Evolutionary conservation across 30 jellyfish, hydroid and myxozoan species (phyloP).

Genomic region (Nemopilema nomurai): DNA sequence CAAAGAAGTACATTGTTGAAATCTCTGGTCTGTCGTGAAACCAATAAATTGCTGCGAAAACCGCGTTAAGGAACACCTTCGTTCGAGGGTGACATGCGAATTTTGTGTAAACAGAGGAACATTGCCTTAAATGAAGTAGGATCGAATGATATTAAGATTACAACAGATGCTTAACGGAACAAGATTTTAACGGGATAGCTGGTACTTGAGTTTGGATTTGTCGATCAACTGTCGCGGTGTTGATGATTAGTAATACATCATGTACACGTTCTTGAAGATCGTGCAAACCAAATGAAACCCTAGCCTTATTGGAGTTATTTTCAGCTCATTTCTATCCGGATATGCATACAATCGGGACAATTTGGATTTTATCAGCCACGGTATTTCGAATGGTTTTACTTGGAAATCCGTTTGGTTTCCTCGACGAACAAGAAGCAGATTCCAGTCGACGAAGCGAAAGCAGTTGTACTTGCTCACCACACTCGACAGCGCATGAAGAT

Average conservation of each 20-base stretch:
- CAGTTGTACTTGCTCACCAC: slow-evolving; percentile 39
- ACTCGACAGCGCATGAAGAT: slow-evolving; percentile 38
- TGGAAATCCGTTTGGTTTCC: slow-evolving; percentile 42
- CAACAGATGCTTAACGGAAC: slow-evolving; percentile 64
- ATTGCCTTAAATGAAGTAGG: slow-evolving; percentile 27
- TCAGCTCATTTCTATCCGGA: slow-evolving; percentile 69
- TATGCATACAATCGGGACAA: slow-evolving; percentile 69
- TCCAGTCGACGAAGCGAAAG: slow-evolving; percentile 6
- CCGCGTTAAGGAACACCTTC: slow-evolving; percentile 34
- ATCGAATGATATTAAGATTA: slow-evolving; percentile 60
- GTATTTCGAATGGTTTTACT: slow-evolving; percentile 51
- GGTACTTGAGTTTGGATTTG: slow-evolving; percentile 65
- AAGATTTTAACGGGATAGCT: slow-evolving; percentile 59
- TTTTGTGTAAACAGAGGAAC: slow-evolving; percentile 2
- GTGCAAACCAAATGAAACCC: slow-evolving; percentile 38
- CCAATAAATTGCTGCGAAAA: slow-evolving; percentile 48
- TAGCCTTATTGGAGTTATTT: slow-evolving; percentile 37
- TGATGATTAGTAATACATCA: slow-evolving; percentile 67
- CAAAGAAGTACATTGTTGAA: slow-evolving; percentile 32
- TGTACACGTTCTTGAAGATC: slow-evolving; percentile 14
- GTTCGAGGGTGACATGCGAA: slow-evolving; percentile 14
- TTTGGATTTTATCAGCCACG: slow-evolving; percentile 55
- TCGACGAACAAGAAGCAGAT: slow-evolving; percentile 20
- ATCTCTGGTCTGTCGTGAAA: slow-evolving; percentile 38
- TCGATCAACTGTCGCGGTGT: slow-evolving; percentile 47